Base-by-base conservation (phyloP, 2,113 vertebrate genomes). In the Danionella cerebrum region DNA sequence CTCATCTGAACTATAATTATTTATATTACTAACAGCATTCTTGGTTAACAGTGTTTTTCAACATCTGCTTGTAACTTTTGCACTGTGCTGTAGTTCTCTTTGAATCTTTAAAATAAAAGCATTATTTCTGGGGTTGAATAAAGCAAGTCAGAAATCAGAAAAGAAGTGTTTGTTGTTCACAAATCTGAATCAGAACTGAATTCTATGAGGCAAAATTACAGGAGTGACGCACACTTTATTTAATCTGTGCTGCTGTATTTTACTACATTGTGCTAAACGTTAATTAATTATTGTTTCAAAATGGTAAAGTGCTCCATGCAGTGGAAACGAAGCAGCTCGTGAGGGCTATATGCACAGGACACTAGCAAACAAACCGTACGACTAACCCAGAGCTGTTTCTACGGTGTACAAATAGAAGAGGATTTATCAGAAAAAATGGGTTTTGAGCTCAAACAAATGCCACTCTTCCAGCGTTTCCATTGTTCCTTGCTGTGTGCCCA, bases 221-320 rank as follows among this genome's bases (percentile, higher is more conserved):
- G 22, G 19, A 41, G 54, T 58, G 36, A 44, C 39, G 44, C 42
- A 60, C 3, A 2, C 27, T 19, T 53, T 25, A 13, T 44, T 42
- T 60, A n/a, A 45, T 24, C 25, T 60, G 16, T 45, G 21, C 39
- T 18, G 44, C 36, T 38, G 10, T 47, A 48, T 48, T 58, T 27
- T 42, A 58, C 38, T 59, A 59, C 29, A 59, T n/a, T n/a, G n/a
- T n/a, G n/a, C n/a, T n/a, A n/a, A n/a, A n/a, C n/a, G n/a, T n/a
- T n/a, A n/a, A n/a, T 64, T 76, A 75, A 78, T 71, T 72, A 77
- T 11, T 38, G 41, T 21, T 38, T 55, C 21, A 75, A 78, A 84
- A 83, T 84, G 82, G 82, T 87, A 86, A 87, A 86, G 85, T 83
- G 86, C 85, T 86, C 84, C 82, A 87, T 87, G 85, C 87, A 86